Conservation (phyloP, 1,140 invertebrate species). For the Bombus turneri region DNA sequence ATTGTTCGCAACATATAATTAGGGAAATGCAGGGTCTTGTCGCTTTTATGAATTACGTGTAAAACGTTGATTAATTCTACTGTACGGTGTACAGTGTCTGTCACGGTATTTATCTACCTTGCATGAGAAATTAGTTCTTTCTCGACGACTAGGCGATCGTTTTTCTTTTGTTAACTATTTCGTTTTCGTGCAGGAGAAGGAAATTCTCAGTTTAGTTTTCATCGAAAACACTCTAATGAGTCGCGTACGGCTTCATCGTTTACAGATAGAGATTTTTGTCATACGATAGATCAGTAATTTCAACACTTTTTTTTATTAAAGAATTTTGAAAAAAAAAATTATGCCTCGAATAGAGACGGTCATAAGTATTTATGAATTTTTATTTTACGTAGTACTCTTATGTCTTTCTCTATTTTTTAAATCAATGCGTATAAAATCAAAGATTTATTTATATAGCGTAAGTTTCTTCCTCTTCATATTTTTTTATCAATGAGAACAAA, state of each 20-base stretch:
- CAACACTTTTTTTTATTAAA: not conserved
- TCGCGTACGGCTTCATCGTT: not conserved
- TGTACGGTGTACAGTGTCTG: no score
- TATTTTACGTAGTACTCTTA: no score
- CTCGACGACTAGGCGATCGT: not conserved
- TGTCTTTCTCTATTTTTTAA: no score
- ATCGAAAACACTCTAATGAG: not conserved
- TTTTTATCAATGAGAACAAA: not conserved
- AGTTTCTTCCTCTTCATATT: no score
- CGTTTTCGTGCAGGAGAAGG: not conserved
- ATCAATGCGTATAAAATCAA: no score
- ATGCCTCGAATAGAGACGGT: no score
- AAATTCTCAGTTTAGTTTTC: not conserved
- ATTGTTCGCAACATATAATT: slow-evolving; percentile 1
- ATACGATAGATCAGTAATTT: not conserved
- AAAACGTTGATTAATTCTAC: slow-evolving; percentile 1
- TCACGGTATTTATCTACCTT: not conserved
- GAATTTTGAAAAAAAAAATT: not conserved
- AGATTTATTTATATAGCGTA: no score
- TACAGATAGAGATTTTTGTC: no score
- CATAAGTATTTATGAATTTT: no score
- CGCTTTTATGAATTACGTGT: not conserved
- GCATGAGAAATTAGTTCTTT: not conserved
- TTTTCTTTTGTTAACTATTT: not conserved
- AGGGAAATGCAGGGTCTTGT: no score